Evolutionary conservation across 2,113 vertebrate species (phyloP).

Genomic region (Tychaedon coryphoeus): DNA sequence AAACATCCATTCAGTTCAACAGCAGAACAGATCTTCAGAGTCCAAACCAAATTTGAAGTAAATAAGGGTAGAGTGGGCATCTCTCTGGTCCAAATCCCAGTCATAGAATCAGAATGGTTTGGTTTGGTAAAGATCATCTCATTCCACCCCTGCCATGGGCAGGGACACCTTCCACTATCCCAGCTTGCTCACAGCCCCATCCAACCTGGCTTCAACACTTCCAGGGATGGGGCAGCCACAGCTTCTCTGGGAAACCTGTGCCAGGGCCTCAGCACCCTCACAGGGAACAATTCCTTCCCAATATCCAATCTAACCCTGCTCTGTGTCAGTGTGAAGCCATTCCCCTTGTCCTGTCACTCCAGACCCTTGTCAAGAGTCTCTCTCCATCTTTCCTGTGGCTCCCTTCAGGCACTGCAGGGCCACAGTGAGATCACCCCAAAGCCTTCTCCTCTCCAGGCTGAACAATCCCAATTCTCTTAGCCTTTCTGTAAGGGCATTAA

Average conservation of each 20-base stretch:
- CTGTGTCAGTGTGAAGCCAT: neutral
- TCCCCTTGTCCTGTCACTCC: neutral
- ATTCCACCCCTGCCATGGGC: too few species aligned
- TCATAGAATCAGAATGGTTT: neutral
- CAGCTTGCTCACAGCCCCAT: too few species aligned
- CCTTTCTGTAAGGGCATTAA: neutral
- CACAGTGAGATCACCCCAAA: neutral
- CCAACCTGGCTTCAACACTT: too few species aligned
- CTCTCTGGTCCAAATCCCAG: neutral
- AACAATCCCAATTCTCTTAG: neutral
- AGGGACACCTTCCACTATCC: too few species aligned
- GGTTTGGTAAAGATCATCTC: neutral
- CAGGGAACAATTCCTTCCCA: neutral
- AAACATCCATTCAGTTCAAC: neutral
- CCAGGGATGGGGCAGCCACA: too few species aligned
- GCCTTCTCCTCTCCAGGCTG: neutral
- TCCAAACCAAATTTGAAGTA: neutral
- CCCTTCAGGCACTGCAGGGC: fast-evolving
- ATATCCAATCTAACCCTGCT: fast-evolving
- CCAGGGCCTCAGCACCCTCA: too few species aligned
- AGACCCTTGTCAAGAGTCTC: neutral
- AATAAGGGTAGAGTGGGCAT: neutral
- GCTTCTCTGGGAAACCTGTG: too few species aligned
- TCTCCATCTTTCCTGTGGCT: neutral
- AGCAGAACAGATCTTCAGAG: neutral